Evolutionary conservation across 2,888 invertebrate species (phyloP).

Genomic region (Melipona bicolor): DNA sequence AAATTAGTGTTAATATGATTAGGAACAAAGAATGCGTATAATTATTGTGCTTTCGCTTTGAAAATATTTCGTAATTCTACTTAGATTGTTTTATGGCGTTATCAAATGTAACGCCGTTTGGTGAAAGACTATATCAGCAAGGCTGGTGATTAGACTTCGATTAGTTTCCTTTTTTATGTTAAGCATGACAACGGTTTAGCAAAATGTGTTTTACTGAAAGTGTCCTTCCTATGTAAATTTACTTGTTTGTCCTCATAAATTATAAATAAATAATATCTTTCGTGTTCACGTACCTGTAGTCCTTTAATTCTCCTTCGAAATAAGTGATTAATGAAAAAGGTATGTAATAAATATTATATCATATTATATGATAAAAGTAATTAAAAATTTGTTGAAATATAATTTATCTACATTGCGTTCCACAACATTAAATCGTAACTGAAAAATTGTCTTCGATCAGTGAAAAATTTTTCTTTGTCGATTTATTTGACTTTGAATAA

Average conservation of each 20-base stretch:
- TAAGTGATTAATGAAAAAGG: slow-evolving; percentile 1
- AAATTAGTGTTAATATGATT: slow-evolving; percentile 56
- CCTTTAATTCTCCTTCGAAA: slow-evolving; percentile 17
- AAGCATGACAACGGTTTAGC: slow-evolving; percentile 76
- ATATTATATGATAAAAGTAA: neutral
- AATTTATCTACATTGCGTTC: no score
- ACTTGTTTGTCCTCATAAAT: slow-evolving; percentile 81
- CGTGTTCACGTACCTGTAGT: slow-evolving; percentile 76
- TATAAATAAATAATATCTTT: slow-evolving; percentile 81
- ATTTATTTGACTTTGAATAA: no score
- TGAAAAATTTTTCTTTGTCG: no score
- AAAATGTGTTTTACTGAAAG: slow-evolving; percentile 82
- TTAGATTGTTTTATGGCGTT: slow-evolving; percentile 42
- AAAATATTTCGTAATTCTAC: slow-evolving; percentile 58
- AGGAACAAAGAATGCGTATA: slow-evolving; percentile 43
- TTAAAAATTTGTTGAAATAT: neutral
- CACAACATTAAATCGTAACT: no score
- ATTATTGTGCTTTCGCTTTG: slow-evolving; percentile 65
- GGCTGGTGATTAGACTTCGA: slow-evolving; percentile 51
- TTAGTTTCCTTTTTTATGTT: slow-evolving; percentile 76
- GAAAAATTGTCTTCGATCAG: no score
- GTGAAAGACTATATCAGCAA: slow-evolving; percentile 56
- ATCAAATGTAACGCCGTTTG: slow-evolving; percentile 24
- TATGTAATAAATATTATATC: slow-evolving; percentile 28
- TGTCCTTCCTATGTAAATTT: slow-evolving; percentile 83